Conservation (phyloP, 2,113 vertebrate genomes). For the Chloropsis hardwickii region DNA sequence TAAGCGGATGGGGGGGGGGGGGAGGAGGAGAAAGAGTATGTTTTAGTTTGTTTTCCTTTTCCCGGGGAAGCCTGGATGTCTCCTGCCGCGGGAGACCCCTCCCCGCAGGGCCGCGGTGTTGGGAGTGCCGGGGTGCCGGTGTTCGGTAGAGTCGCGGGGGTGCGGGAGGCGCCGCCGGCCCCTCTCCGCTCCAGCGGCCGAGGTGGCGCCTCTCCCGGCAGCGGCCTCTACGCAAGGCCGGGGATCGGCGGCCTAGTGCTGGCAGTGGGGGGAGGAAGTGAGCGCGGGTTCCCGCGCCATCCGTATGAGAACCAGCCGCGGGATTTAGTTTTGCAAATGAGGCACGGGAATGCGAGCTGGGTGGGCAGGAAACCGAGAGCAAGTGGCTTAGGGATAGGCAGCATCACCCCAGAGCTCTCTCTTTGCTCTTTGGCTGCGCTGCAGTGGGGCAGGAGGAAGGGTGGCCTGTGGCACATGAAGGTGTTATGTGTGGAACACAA, state of each 20-base stretch:
- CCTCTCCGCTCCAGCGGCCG: neutral
- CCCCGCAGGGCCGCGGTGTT: neutral
- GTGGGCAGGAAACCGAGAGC: neutral
- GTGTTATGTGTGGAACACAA: neutral
- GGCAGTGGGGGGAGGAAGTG: neutral
- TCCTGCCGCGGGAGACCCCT: neutral
- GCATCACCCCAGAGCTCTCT: accelerated
- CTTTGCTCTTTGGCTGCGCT: neutral
- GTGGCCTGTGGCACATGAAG: neutral
- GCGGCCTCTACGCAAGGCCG: constrained; percentile 67
- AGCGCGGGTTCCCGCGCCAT: neutral
- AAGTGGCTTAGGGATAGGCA: neutral
- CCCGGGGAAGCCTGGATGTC: neutral
- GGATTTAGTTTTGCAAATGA: neutral
- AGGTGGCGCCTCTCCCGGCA: neutral
- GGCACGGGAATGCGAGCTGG: neutral
- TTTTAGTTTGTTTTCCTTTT: neutral
- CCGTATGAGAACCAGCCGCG: neutral
- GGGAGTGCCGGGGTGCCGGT: neutral
- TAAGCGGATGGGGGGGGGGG: neutral
- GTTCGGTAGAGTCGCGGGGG: neutral
- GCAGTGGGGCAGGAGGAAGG: neutral
- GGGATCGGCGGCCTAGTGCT: constrained; percentile 69
- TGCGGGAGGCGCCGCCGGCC: neutral
- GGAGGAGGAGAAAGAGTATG: neutral